Evolutionary conservation across 2,888 invertebrate genomes (phyloP).

Genomic region (Gymnosoma rotundatum): DNA sequence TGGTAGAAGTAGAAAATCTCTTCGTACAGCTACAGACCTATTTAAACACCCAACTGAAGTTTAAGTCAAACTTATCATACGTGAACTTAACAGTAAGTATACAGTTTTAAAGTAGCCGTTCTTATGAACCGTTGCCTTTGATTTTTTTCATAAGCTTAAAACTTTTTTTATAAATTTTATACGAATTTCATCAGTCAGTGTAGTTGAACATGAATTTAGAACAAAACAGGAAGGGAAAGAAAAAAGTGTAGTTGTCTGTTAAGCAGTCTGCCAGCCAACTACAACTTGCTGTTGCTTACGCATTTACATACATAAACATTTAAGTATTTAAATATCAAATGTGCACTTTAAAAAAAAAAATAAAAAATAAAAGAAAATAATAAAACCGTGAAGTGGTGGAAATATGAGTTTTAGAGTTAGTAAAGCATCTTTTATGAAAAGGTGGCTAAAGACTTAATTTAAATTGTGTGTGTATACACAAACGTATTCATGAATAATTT

Average conservation of each 20-base stretch:
- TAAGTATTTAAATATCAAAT: conserved; percentile 52
- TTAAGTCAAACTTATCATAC: no score
- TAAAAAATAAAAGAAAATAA: background rate
- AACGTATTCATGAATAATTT: background rate
- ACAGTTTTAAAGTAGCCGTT: no score
- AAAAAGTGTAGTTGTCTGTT: conserved; percentile 40
- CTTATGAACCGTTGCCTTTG: no score
- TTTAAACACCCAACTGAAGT: no score
- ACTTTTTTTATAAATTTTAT: conserved; percentile 60
- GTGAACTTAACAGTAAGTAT: no score
- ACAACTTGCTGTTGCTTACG: conserved; percentile 37
- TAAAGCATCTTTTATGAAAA: conserved; percentile 49
- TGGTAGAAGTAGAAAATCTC: no score
- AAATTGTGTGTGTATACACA: background rate
- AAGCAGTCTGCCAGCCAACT: conserved; percentile 20
- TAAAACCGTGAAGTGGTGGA: conserved; percentile 36
- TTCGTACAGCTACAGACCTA: no score
- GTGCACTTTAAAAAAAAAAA: conserved; percentile 43
- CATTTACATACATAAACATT: conserved; percentile 64
- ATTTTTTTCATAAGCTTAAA: no score
- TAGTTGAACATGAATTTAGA: background rate
- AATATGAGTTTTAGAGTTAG: conserved; percentile 19
- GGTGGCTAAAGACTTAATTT: conserved; percentile 46
- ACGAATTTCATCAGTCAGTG: conserved; percentile 62
- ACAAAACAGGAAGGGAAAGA: conserved; percentile 54